Evolutionary conservation across 2,113 vertebrate species (phyloP).

Genomic region (Cyphomyrus discorhynchus): DNA sequence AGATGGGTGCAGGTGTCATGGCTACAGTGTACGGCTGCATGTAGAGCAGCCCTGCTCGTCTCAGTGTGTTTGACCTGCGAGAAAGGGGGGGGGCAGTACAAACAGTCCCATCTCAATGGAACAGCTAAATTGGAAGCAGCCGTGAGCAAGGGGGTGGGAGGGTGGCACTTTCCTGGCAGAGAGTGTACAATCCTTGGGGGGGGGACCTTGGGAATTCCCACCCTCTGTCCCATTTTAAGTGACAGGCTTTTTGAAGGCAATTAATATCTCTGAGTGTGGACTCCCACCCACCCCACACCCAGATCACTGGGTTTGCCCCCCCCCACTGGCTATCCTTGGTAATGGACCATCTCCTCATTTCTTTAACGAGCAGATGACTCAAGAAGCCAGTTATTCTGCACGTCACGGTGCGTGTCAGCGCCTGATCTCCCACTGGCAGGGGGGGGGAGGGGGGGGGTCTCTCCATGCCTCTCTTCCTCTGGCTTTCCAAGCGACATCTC

Average conservation of each 20-base stretch:
- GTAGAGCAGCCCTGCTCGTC: background rate
- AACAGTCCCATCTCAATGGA: background rate
- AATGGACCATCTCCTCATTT: background rate
- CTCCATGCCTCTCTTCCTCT: background rate
- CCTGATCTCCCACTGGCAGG: background rate
- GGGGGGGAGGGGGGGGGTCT: background rate
- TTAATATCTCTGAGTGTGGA: background rate
- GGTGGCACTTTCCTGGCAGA: background rate
- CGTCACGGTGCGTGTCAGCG: slow-evolving; percentile 39
- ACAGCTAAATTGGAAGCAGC: background rate
- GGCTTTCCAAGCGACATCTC: background rate
- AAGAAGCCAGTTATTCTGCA: slow-evolving; percentile 33
- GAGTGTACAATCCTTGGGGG: background rate
- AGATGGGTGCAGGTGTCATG: background rate
- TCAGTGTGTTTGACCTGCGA: background rate
- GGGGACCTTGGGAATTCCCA: background rate
- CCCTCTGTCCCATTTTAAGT: background rate
- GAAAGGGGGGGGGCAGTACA: background rate
- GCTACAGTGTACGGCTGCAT: background rate
- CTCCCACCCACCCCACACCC: background rate
- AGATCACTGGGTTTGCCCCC: background rate
- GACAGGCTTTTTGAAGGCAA: background rate
- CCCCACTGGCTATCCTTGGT: background rate
- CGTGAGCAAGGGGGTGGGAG: background rate
- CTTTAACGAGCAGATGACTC: background rate